Evolutionary conservation across 2,888 invertebrate species (phyloP), one percentile per base, ranked within the genome.

Genomic region (Syrista parreyssii): DNA sequence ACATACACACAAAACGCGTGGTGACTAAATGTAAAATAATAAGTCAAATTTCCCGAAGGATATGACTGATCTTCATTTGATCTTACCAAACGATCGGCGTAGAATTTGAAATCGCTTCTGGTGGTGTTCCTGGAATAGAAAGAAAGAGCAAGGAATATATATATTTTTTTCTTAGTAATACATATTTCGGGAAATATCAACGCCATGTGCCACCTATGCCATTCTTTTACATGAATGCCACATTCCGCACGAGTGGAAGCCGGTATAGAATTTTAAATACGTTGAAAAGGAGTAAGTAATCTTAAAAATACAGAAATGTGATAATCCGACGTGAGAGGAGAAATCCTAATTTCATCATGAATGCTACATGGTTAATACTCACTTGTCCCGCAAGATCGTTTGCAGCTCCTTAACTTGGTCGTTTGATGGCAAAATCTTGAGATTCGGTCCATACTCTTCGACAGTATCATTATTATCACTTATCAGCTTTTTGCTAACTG

Each of bases 81-180:
- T 73, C 92, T 92, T 91, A 95, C 94, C 92, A 99, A 92, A 82
- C 99, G 95, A 92, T 99, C 99, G 0, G 99, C 99, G 92, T 98
- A 99, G 92, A 99, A 99, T 91, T 99, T 98, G 91, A 99, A 99
- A 92, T 99, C 99, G 92, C 97, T 98, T 84, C 98, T 94, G 3
- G 95, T 93, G 34, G 98, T 99, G 86, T 96, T 97, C 91, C 99
- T 99, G 90, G 83, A 92, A 94, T 88, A 86, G 75, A 85, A 81
- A 79, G 79, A 76, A 78, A 77, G 76, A 75, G 23, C 23, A 55
- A 23, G 55, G 55, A 23, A 55, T 55, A 23, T 34, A 34, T 34
- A 34, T 15, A 36, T 55, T 55, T 55, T 36, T 55, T 55, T 55
- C 55, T 55, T 55, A 55, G 55, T 55, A 23, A 55, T 23, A 55